Conservation (phyloP, 2,797 vertebrate species). For the Chelon auratus region DNA sequence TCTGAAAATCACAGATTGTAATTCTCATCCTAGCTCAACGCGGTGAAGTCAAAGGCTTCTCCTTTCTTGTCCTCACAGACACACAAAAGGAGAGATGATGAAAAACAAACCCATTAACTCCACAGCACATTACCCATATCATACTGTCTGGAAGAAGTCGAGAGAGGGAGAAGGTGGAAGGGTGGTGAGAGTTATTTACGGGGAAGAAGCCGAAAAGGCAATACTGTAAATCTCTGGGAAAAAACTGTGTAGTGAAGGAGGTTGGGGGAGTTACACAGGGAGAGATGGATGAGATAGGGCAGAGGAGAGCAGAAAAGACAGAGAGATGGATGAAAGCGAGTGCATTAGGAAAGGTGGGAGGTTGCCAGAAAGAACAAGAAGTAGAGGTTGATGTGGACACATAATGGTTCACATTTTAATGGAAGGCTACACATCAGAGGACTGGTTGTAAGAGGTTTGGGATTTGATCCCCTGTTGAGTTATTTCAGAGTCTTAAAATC, state of each 20-base stretch:
- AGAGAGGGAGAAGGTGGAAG: conserved; percentile 3
- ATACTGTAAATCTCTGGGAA: conserved; percentile 55
- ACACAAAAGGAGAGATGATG: conserved; percentile 37
- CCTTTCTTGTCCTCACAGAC: conserved; percentile 27
- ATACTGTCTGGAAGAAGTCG: conserved; percentile 33
- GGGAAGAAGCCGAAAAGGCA: conserved; percentile 54
- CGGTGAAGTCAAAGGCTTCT: conserved; percentile 3
- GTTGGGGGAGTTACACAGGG: conserved; percentile 5
- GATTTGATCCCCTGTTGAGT: conserved; percentile 51
- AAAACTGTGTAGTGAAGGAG: conserved; percentile 20
- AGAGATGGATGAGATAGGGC: conserved; percentile 17
- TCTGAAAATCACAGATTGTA: conserved; percentile 28
- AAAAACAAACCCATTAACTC: conserved; percentile 69
- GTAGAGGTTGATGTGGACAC: conserved; percentile 23
- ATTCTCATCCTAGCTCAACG: conserved; percentile 6
- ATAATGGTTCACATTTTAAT: conserved; percentile 39
- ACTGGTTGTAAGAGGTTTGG: conserved; percentile 37
- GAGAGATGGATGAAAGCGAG: conserved; percentile 13
- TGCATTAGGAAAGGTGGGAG: neutral
- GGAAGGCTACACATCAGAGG: conserved; percentile 44
- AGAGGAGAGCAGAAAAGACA: conserved; percentile 1
- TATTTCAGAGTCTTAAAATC: conserved; percentile 41
- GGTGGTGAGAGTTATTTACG: conserved; percentile 53
- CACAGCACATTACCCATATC: conserved; percentile 45
- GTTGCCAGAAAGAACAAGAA: conserved; percentile 11